Percentiles rank a stretch among this genome's conserved stretches.
phyloP scores from a whole-genome alignment of 1,140 invertebrate species.

The Calliphora vicina region DNA sequence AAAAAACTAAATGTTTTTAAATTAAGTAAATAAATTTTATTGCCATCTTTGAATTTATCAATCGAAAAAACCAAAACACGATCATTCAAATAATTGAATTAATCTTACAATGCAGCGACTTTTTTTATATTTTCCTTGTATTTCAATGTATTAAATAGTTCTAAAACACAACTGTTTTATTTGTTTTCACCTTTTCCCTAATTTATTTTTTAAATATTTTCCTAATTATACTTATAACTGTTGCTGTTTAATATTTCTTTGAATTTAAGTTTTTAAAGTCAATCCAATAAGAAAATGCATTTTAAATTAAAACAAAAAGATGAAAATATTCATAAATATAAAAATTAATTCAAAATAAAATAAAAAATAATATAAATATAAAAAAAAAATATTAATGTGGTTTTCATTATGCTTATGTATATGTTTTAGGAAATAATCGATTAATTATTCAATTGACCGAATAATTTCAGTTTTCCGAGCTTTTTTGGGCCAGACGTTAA shows the following conservation, averaged over 20 bases:
- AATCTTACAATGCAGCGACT: neutral
- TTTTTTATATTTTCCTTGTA: neutral
- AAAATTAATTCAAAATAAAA: constrained; percentile 23
- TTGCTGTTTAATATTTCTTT: constrained; percentile 31
- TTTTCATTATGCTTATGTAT: too few species aligned
- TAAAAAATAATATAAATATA: constrained; percentile 18
- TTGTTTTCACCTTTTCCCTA: constrained; percentile 23
- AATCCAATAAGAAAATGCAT: constrained; percentile 39
- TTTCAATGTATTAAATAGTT: constrained; percentile 12
- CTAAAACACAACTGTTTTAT: constrained; percentile 9
- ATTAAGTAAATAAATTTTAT: neutral
- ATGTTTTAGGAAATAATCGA: too few species aligned
- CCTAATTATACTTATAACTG: constrained; percentile 1
- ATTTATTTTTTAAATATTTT: constrained; percentile 35
- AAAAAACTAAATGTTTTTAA: neutral
- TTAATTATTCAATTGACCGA: too few species aligned
- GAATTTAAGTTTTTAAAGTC: constrained; percentile 39
- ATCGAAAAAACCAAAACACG: neutral
- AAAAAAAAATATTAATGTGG: too few species aligned
- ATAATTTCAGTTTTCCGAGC: too few species aligned
- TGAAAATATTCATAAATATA: constrained; percentile 20
- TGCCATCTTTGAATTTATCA: constrained; percentile 1
- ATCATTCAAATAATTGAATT: too few species aligned
- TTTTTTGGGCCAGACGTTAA: too few species aligned
- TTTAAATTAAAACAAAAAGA: constrained; percentile 37